Base-by-base conservation (phyloP, 2,888 invertebrate genomes). In the Pristionchus mayeri region DNA sequence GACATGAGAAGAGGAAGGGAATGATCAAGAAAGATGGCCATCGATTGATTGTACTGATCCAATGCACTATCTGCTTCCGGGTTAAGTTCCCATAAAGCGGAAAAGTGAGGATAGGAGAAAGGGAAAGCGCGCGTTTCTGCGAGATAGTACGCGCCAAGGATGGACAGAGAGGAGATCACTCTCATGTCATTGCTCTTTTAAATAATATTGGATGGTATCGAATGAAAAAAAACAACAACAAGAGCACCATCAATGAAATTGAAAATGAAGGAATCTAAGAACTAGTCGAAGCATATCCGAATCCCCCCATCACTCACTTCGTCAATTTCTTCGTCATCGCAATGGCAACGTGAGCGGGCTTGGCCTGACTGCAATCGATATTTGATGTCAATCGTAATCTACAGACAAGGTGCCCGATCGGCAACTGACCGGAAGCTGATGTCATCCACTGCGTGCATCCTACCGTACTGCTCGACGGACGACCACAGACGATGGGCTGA, bases 401-500 rank as follows among this genome's bases (percentile, higher is more conserved):
- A 27, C 11, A 44, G 24, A 9, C 7, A 71, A 40, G 2, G 40
- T 44, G 24, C 11, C 21, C n/a, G 71, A 40, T 71, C 37, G 71
- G 3, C 24, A 71, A 37, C 71, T 37, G 37, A 71, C 78, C 78
- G 4, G 44, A 44, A 57, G 27, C 34, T 54, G 54, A 57, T 80
- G n/a, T 82, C 82, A 48, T 82, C 82, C 21, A 82, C 30, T 16
- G 67, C 67, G 24, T 67, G 34, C 63, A 82, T 82, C n/a, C 82
- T 50, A 18, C 48, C 48, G 82, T 63, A 82, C 54, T 82, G 82
- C 48, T 82, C 82, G 50, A 82, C 82, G n/a, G 82, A 82, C 48
- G 82, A 82, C 82, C 82, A 82, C n/a, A 82, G 50, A 24, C 82
- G 82, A 48, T 82, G 82, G 6, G 54, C 82, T 82, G 48, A 63